Evolutionary conservation across 2,113 vertebrate species (phyloP), one percentile per base, ranked within the genome.

Genomic region (Atherinomorus stipes): DNA sequence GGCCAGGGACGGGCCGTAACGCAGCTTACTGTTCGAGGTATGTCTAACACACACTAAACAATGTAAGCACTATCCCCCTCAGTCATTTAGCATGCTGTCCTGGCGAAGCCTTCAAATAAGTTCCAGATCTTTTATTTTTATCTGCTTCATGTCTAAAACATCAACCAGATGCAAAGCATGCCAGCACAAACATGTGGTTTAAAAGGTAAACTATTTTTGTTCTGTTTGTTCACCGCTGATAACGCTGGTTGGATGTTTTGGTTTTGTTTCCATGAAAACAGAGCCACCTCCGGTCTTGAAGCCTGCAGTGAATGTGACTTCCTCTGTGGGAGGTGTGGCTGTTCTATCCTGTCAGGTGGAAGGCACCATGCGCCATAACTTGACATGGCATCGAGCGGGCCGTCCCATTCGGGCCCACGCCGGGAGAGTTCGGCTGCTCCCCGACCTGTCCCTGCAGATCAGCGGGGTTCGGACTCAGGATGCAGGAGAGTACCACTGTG

Each of bases 361-460:
- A 42, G 90, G 94, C 1, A 81, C 89, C 0, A 78, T 86, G 47
- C 94, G 96, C 50, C 93, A 96, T 89, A 97, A 98, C 91, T 78
- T 98, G 87, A 98, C 95, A 0, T 98, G 96, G 97, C 80, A 93
- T 70, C 91, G 94, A 61, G 91, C 90, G 0, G 95, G 95, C 69
- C 90, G 54, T 19, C 53, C 18, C 1, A 83, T 95, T 0, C 58
- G 52, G 0, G 67, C 37, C 0, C 78, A 15, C 4, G 10, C 76
- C 0, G 92, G 94, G 12, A 85, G 95, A 53, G 67, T 94, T 40
- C 80, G 73, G 70, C 78, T 95, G 71, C 89, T 96, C 74, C 60
- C 83, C 1, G 87, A 98, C 71, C 73, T 19, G 1, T 96, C 94
- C 0, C 88, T 98, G 91, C 94, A 95, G 86, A 92, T 98, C 87